Evolutionary conservation across 1,140 invertebrate genomes (phyloP), one percentile per base, ranked within the genome.

Genomic region (Heterodera schachtii): DNA sequence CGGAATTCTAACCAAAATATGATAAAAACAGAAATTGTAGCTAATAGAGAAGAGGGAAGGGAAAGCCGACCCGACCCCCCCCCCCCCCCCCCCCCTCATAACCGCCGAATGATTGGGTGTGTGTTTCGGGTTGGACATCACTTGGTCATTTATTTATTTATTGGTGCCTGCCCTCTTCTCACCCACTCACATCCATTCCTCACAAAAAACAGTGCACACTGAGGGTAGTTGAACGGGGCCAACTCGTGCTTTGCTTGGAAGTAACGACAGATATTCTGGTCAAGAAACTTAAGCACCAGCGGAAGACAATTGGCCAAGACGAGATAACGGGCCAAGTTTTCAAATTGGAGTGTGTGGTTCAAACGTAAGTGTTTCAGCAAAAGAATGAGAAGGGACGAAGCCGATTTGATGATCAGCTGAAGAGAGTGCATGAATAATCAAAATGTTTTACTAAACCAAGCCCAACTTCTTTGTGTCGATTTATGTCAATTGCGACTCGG

Each of bases 251-350:
- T 97, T 41, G 96, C 94, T 87, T 95, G 94, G 80, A 98, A 94
- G 91, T 98, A 98, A 64, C 94, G 94, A 86, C 95, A 93, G 82
- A 99, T 98, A 88, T 98, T 98, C 90, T 99, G 97, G 92, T 99
- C 99, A 88, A 99, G 96, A 92, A 99, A 99, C 90, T 99, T 99
- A 16, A 99, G 92, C 43, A 99, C 95, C 41, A 99, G 91, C 7
- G 98, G 97, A 90, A 99, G 98, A 90, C 97, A 99, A 91, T 99
- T 99, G 79, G 97, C 97, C 92, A 99, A 98, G 16, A 99, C 96
- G 75, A 99, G 92, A 92, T 99, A 97, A 90, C 99, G 97, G 3
- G 95, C 96, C 93, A 98, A 96, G 90, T 97, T 98, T 91, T 99
- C 98, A 92, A 98, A 99, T 91, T 92, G 92, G 91, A 98, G 99